Evolutionary conservation across 1,140 invertebrate genomes (phyloP), one percentile per base, ranked within the genome.

Genomic region (Megathymus violae): DNA sequence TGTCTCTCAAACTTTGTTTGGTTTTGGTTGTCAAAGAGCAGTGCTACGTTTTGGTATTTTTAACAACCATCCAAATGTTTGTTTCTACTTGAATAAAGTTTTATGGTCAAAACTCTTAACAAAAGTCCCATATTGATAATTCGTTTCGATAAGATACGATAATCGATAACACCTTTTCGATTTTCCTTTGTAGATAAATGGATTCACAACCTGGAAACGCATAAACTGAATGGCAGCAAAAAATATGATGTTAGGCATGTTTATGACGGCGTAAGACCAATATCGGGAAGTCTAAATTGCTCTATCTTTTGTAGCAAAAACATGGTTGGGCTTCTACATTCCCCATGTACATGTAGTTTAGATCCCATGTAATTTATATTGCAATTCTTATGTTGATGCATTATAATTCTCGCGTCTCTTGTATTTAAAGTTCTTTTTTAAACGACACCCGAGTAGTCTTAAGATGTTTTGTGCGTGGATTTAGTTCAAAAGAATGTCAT

Each of bases 281-380:
- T 43, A 67, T 74, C 76, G 74, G 60, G 13, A 65, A 31, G 44
- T 64, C 64, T 74, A 74, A 80, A 78, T 68, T 44, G 54, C 54
- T 64, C 59, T 71, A 68, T 65, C 47, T 67, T 41, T 19, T 66
- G 46, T 64, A 67, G 69, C 74, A 82, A 82, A 80, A 82, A 82
- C 67, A 47, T 74, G 69, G 80, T 75, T 76, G 71, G 67, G 76
- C 76, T 79, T 81, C 76, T 79, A 77, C 79, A 81, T 81, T 81
- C 78, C 62, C 65, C 41, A 63, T 75, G 65, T 67, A 27, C 47
- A 27, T 2, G 22, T 48, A 60, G 68, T 67, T 78, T 78, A 80
- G 75, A 80, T 71, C 67, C 62, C 67, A 62, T 71, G 76, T 78
- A 76, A 78, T 82, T 80, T 80, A 78, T 80, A 78, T 76, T 63